phyloP scores from a whole-genome alignment of 2,113 vertebrate genomes.

The Silurus asotus region DNA sequence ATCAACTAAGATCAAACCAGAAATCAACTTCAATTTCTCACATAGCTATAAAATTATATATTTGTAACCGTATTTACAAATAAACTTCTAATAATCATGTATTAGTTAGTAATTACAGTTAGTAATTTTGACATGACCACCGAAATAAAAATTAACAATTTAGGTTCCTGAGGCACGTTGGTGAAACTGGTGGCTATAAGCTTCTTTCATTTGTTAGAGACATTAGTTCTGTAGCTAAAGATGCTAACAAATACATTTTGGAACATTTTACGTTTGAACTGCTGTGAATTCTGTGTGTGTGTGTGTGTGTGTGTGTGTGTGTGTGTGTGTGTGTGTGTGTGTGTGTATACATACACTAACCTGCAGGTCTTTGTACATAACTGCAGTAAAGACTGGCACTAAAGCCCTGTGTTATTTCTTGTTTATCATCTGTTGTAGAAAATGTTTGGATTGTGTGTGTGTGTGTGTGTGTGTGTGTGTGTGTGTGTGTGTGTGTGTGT shows the following conservation, averaged over 20 bases:
- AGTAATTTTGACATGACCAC: neutral
- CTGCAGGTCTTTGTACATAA: constrained; percentile 4
- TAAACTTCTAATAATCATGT: neutral
- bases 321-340: neutral
- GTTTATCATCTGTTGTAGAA: constrained; percentile 22
- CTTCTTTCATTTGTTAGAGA: neutral
- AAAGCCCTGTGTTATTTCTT: constrained; percentile 1
- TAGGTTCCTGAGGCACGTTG: neutral
- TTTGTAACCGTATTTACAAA: neutral
- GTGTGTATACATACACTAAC: constrained; percentile 6
- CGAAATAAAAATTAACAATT: neutral
- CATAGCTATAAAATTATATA: neutral
- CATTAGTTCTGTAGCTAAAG: neutral
- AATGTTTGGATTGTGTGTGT: constrained; percentile 26
- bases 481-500: constrained; percentile 31
- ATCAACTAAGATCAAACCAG: neutral
- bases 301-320: neutral
- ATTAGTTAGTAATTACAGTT: neutral
- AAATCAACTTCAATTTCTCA: neutral
- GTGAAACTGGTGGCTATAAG: neutral
- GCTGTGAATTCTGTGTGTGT: neutral
- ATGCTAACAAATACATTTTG: neutral
- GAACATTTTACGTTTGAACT: neutral
- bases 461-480: constrained; percentile 35
- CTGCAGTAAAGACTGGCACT: constrained; percentile 24